phyloP scores from a whole-genome alignment of 2,797 vertebrate genomes.

The Gallinago nigripennis region DNA sequence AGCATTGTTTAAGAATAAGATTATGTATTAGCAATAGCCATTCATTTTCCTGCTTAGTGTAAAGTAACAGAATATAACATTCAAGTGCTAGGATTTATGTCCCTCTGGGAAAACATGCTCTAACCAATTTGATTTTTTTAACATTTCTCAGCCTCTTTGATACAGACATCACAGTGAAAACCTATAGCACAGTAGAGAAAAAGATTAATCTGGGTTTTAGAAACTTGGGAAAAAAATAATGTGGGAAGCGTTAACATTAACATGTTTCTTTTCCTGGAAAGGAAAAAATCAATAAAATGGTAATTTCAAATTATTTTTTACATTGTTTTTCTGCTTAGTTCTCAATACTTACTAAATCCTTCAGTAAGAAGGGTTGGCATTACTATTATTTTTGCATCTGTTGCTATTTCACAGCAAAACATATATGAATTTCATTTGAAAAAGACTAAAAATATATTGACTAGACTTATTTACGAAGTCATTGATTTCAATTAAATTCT shows the following conservation, averaged over 20 bases:
- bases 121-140: neutral
- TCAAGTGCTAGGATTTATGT: conserved; percentile 12
- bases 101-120: conserved; percentile 16
- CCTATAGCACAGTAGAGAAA: neutral
- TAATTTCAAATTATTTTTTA: neutral
- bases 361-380: neutral
- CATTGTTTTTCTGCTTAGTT: neutral
- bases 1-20: neutral
- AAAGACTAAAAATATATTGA: neutral
- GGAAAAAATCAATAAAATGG: neutral
- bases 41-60: neutral
- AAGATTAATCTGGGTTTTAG: neutral
- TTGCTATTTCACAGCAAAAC: neutral
- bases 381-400: neutral
- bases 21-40: neutral
- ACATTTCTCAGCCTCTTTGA: neutral
- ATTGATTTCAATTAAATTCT: neutral
- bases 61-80: neutral
- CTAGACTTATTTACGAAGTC: neutral
- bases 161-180: neutral
- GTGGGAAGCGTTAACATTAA: neutral
- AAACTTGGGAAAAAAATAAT: neutral
- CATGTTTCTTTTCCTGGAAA: neutral
- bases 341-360: neutral
- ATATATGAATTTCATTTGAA: neutral